Percentiles rank a stretch among this genome's conserved stretches.
Conservation (phyloP, 1,140 invertebrate species). For the Bathynomus jamesi region DNA sequence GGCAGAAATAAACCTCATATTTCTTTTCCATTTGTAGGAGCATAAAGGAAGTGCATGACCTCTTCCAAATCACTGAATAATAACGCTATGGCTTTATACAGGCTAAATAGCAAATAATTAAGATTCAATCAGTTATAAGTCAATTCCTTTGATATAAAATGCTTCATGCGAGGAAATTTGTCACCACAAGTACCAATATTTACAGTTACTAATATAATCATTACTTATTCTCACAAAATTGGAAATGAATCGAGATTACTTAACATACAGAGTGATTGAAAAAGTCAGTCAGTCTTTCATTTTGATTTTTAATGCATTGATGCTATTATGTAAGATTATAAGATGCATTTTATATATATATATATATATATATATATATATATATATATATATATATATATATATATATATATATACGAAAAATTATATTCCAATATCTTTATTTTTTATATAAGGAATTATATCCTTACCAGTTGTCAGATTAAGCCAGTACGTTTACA, state of each 20-base stretch:
- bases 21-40: no score
- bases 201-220: neutral
- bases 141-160: no score
- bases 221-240: neutral
- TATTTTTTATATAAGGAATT: no score
- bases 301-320: neutral
- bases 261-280: neutral
- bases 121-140: no score
- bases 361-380: neutral
- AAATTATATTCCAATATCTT: neutral
- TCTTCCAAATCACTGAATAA: no score
- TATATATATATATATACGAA: neutral
- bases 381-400: constrained; percentile 3
- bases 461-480: no score
- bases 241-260: neutral
- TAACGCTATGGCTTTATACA: no score
- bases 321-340: neutral
- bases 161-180: no score
- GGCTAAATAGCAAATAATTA: no score
- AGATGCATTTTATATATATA: neutral
- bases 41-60: no score
- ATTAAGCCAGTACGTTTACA: no score
- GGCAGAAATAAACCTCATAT: no score
- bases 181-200: neutral
- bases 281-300: neutral